Conservation (phyloP, 2,797 vertebrate species). For the Leptoclinus maculatus region DNA sequence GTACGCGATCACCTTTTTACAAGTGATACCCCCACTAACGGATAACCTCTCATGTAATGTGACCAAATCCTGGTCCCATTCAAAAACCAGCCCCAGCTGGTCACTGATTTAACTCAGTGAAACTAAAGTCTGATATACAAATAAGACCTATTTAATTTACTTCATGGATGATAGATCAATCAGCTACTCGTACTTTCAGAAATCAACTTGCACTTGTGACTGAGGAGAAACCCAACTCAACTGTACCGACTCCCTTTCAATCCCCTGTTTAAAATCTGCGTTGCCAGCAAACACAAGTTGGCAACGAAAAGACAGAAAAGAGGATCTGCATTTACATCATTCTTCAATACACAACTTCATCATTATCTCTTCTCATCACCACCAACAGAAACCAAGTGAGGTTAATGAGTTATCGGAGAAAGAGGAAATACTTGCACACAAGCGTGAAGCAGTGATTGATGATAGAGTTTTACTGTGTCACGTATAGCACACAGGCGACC, state of each 20-base stretch:
- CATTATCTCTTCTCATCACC: constrained; percentile 29
- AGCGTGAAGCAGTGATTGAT: constrained; percentile 75
- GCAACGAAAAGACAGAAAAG: constrained; percentile 14
- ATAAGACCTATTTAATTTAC: background rate
- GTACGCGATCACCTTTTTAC: background rate
- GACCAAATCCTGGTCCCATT: background rate
- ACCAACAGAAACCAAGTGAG: constrained; percentile 46
- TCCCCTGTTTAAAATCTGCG: constrained; percentile 13
- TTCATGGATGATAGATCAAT: background rate
- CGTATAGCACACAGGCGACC: constrained; percentile 51
- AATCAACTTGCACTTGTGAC: background rate
- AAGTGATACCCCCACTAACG: background rate
- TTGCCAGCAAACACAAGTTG: constrained; percentile 5
- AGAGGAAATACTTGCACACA: constrained; percentile 78
- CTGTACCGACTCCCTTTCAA: background rate
- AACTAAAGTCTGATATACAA: background rate
- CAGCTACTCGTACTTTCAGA: background rate
- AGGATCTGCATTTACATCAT: constrained; percentile 11
- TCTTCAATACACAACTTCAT: constrained; percentile 27
- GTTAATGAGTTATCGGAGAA: constrained; percentile 84
- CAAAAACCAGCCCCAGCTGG: background rate
- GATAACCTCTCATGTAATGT: background rate
- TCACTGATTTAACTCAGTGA: background rate
- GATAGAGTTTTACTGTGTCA: constrained; percentile 62
- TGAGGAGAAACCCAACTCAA: background rate